phyloP scores from a whole-genome alignment of 2,113 vertebrate genomes.

The Phaethon lepturus region DNA sequence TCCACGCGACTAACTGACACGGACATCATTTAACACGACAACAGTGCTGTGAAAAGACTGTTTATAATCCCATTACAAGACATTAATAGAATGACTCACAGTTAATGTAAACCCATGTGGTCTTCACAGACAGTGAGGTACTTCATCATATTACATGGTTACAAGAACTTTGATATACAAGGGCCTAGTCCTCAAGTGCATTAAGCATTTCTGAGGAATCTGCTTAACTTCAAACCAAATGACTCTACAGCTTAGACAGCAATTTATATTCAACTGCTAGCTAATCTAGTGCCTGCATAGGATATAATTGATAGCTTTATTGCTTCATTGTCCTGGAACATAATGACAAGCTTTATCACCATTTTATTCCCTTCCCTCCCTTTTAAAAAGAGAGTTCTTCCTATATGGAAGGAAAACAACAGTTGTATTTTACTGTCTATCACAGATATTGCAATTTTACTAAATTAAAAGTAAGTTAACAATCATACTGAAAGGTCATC shows the following conservation, averaged over 20 bases:
- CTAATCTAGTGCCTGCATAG: neutral
- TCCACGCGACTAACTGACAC: neutral
- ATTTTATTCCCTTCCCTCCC: neutral
- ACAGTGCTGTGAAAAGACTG: neutral
- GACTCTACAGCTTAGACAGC: neutral
- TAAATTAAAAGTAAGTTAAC: neutral
- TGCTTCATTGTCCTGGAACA: neutral
- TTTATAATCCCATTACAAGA: slow-evolving; percentile 11
- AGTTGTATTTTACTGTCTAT: neutral
- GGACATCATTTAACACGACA: neutral
- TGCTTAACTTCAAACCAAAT: slow-evolving; percentile 3
- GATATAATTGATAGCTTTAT: neutral
- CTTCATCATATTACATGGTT: neutral
- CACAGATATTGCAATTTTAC: neutral
- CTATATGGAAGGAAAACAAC: neutral
- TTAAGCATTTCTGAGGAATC: neutral
- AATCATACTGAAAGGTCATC: neutral
- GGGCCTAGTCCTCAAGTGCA: neutral
- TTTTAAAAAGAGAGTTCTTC: neutral
- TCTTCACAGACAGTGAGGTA: neutral
- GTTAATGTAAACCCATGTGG: neutral
- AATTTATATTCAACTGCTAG: slow-evolving; percentile 4
- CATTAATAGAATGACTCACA: neutral
- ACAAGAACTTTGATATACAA: slow-evolving; percentile 1
- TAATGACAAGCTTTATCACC: neutral